Evolutionary conservation across 2,113 vertebrate genomes (phyloP).

Genomic region (Paralichthys olivaceus): DNA sequence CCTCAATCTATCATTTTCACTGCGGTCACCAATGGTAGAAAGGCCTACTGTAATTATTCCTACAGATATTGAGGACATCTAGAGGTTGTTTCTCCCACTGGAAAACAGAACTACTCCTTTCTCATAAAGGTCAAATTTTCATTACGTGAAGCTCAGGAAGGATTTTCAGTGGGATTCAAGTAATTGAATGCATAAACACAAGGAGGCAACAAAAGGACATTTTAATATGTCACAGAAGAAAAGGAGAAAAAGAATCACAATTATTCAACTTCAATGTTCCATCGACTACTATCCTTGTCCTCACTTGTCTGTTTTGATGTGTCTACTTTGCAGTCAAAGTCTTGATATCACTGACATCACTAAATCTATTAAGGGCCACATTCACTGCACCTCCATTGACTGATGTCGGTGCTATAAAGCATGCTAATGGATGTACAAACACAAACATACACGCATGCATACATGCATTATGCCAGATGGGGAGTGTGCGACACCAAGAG

Average conservation of each 20-base stretch:
- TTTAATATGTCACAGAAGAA: constrained; percentile 2
- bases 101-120: constrained; percentile 57
- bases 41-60: constrained; percentile 74
- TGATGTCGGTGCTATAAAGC: constrained; percentile 60
- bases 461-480: constrained; percentile 62
- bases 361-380: constrained; percentile 62
- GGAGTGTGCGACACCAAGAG: constrained; percentile 66
- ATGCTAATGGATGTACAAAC: constrained; percentile 67
- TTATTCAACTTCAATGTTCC: constrained; percentile 45
- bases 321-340: constrained; percentile 25
- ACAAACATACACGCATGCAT: constrained; percentile 43
- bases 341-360: constrained; percentile 48
- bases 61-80: constrained; percentile 76
- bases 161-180: constrained; percentile 25
- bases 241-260: constrained; percentile 28
- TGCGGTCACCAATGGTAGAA: constrained; percentile 70
- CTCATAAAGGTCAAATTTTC: constrained; percentile 47
- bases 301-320: constrained; percentile 40
- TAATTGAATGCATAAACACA: constrained; percentile 44
- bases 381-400: constrained; percentile 58
- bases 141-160: constrained; percentile 43
- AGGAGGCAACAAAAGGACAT: constrained; percentile 39
- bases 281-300: constrained; percentile 35
- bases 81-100: constrained; percentile 70
- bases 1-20: constrained; percentile 79